Percentiles rank a stretch among this genome's conserved stretches.
These are phyloP conservation scores for Gryllus longicercus DNA, from an alignment of 2,888 invertebrate genomes.

Conservation along the genomic window DNA sequence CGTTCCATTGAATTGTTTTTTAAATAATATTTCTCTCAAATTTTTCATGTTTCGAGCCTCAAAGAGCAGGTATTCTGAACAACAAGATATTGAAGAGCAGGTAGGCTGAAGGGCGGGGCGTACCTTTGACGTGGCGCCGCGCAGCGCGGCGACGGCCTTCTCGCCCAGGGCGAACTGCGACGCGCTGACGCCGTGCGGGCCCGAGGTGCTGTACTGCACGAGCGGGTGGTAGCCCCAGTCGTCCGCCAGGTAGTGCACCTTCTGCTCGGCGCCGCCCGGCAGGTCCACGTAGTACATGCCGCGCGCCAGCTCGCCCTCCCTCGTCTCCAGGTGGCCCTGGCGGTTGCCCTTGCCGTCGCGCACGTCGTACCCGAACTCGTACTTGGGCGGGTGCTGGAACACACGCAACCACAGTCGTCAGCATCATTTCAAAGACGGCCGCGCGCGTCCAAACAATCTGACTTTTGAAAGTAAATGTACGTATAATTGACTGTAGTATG, in stretches of 20 bases:
- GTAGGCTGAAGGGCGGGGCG: no score
- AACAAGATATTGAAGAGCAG: no score
- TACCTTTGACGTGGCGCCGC: background rate
- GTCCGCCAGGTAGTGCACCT: conserved; percentile 60
- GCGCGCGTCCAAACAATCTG: no score
- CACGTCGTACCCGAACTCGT: conserved; percentile 52
- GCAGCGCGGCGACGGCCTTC: conserved; percentile 53
- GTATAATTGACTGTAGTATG: no score
- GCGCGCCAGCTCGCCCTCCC: conserved; percentile 49
- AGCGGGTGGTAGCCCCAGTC: conserved; percentile 64
- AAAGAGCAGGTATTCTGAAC: no score
- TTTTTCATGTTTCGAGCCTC: no score
- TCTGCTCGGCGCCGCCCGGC: conserved; percentile 46
- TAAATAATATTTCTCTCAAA: no score
- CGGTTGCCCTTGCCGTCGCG: conserved; percentile 46
- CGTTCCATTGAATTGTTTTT: no score
- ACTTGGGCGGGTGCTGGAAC: conserved; percentile 51
- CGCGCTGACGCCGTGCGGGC: conserved; percentile 51
- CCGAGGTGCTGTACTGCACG: conserved; percentile 54
- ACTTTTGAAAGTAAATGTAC: no score
- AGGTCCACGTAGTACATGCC: conserved; percentile 48
- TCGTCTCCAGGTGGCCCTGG: conserved; percentile 50
- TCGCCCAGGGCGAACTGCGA: conserved; percentile 57
- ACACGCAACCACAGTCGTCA: no score
- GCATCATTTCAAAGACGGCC: no score